Percentiles rank a stretch among this genome's conserved stretches.
phyloP scores from a whole-genome alignment of 2,888 invertebrate genomes.

The Fragum fragum region DNA sequence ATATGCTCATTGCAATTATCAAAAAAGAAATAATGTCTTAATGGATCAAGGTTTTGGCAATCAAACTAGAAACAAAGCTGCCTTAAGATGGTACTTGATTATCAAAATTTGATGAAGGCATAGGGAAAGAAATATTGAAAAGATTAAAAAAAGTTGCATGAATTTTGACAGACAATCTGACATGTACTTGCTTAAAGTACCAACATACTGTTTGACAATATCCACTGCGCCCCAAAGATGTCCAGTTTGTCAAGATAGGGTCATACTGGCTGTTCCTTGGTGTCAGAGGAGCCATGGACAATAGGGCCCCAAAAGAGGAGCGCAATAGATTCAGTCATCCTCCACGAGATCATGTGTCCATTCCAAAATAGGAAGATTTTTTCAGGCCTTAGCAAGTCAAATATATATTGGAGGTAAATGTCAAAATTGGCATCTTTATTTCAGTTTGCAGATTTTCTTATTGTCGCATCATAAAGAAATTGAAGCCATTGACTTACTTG shows the following conservation, averaged over 20 bases:
- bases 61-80: slow-evolving; percentile 17
- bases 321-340: slow-evolving; percentile 24
- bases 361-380: slow-evolving; percentile 33
- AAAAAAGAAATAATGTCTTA: too few species aligned
- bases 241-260: slow-evolving; percentile 28
- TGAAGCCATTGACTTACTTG: background rate
- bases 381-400: slow-evolving; percentile 35
- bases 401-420: slow-evolving; percentile 22
- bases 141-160: background rate
- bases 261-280: slow-evolving; percentile 36
- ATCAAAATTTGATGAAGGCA: background rate
- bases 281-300: slow-evolving; percentile 32
- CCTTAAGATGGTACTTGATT: slow-evolving; percentile 12
- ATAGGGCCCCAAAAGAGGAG: slow-evolving; percentile 20
- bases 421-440: background rate
- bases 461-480: background rate
- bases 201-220: slow-evolving; percentile 16
- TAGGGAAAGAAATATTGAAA: background rate
- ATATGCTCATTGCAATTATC: too few species aligned
- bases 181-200: slow-evolving; percentile 19
- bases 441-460: too few species aligned
- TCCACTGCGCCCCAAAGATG: slow-evolving; percentile 16
- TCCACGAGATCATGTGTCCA: slow-evolving; percentile 16
- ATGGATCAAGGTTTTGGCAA: too few species aligned
- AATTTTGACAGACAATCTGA: background rate